Evolutionary conservation across 2,888 invertebrate species (phyloP), one percentile per base, ranked within the genome.

Genomic region (Watsonalla cultraria): DNA sequence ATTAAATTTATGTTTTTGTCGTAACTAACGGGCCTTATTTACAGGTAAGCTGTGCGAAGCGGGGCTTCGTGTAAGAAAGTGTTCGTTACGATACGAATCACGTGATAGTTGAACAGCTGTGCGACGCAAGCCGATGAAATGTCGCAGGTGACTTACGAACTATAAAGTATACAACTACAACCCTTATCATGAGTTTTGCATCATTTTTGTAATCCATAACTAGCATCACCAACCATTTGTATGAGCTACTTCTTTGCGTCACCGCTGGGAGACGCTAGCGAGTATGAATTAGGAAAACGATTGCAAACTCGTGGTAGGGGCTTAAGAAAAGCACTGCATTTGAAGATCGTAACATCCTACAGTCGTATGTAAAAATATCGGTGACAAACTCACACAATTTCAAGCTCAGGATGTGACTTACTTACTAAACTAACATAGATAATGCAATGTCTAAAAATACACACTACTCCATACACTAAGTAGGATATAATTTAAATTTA

Each of bases 391-490:
- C 70, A 78, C 76, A 76, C 80, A 78, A 85, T 84, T 80, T 77
- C 76, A 90, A 90, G 90, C 90, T 90, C 90, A 88, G 86, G 76
- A 80, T 85, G 86, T 87, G 74, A 69, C 86, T 89, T 88, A 89
- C 76, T 62, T 67, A 85, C 90, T 90, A 90, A 69, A 77, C 87
- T 88, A 89, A 90, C 88, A 82, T 89, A 89, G 83, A 88, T 86
- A 89, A 90, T 86, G 90, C 87, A 60, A 86, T 88, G 83, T 89
- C 90, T 90, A 90, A 90, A 90, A 90, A 90, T 90, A 90, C 90
- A 83, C 74, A 83, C 89, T 90, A 90, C 88, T 74, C 76, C 80
- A 73, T 89, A 88, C 74, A 68, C 88, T 90, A 88, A 81, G 80
- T 90, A 89, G 88, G 87, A 87, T 88, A 82, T 80, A 72, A 78